Evolutionary conservation across 2,797 vertebrate genomes (phyloP).

Genomic region (Pangasius djambal): DNA sequence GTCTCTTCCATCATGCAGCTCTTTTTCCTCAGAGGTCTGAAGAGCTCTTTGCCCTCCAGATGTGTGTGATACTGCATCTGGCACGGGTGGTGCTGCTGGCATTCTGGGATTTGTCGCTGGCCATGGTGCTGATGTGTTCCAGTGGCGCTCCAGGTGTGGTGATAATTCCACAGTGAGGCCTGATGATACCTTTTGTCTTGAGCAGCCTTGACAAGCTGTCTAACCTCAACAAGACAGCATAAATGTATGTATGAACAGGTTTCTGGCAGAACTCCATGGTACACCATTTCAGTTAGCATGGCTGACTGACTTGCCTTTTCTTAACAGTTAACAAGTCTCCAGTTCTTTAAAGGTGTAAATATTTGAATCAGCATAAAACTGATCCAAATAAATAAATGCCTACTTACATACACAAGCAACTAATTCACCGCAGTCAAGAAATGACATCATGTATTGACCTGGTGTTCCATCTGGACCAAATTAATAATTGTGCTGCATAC

Average conservation of each 20-base stretch:
- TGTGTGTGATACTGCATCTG: neutral
- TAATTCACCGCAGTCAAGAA: neutral
- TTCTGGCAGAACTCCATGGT: neutral
- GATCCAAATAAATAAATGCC: neutral
- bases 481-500: neutral
- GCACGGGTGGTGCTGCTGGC: neutral
- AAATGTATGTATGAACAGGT: neutral
- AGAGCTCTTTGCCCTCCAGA: neutral
- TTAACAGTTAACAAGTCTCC: neutral
- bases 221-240: neutral
- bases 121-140: slow-evolving; percentile 19
- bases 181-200: neutral
- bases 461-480: neutral
- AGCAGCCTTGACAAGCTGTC: neutral
- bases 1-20: no score
- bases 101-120: neutral
- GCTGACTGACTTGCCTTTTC: neutral
- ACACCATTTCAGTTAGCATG: neutral
- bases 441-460: neutral
- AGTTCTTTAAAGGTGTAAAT: neutral
- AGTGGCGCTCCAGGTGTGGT: neutral
- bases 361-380: neutral
- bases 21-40: neutral
- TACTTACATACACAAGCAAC: neutral
- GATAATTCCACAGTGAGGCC: neutral